Evolutionary conservation across 2,113 vertebrate species (phyloP).

Genomic region (Pachyramphus minor): DNA sequence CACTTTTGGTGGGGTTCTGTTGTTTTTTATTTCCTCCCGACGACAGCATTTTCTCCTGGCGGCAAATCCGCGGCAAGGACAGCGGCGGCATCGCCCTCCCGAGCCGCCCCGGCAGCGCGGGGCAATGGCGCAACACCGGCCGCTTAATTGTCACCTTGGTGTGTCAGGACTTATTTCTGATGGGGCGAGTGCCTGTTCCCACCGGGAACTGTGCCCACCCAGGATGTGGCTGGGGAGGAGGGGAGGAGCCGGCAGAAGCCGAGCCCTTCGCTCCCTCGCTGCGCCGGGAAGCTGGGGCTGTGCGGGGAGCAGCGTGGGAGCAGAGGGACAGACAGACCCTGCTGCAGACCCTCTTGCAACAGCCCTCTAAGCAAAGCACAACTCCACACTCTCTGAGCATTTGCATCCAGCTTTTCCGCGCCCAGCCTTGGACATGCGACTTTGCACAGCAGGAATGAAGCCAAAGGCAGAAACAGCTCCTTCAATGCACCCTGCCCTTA

Average conservation of each 20-base stretch:
- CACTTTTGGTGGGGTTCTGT: neutral
- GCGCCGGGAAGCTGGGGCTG: neutral
- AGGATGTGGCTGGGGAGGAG: neutral
- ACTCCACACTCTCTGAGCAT: fast-evolving
- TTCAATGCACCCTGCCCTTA: neutral
- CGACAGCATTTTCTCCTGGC: neutral
- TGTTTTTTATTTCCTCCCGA: neutral
- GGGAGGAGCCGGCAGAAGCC: neutral
- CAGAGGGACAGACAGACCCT: fast-evolving
- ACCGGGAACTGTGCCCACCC: neutral
- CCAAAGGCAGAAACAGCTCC: neutral
- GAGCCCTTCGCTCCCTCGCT: neutral
- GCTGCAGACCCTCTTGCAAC: neutral
- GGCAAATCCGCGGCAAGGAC: neutral
- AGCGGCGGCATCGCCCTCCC: neutral
- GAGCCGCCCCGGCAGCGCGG: fast-evolving
- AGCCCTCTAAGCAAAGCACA: neutral
- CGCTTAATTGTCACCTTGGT: neutral
- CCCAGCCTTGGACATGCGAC: fast-evolving
- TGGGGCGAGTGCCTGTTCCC: neutral
- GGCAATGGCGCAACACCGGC: neutral
- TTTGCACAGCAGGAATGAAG: neutral
- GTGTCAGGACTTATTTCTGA: neutral
- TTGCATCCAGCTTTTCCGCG: neutral
- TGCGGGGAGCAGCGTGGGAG: neutral